Evolutionary conservation across 1,140 invertebrate genomes (phyloP), one percentile per base, ranked within the genome.

Genomic region (Neodiprion lecontei): DNA sequence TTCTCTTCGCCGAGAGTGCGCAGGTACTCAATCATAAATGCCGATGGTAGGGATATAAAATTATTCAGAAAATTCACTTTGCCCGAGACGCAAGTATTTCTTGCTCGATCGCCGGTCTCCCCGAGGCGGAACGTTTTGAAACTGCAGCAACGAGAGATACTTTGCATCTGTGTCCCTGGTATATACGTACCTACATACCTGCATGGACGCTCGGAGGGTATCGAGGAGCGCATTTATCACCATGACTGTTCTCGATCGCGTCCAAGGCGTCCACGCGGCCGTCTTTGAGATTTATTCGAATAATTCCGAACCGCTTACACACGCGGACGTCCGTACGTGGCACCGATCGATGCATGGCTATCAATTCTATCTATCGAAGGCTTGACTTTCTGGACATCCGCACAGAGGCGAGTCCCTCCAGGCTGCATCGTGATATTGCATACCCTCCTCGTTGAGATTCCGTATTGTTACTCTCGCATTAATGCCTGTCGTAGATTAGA

Each of bases 141-240:
- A 48, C n/a, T 48, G 69, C 40, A 70, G 49, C 40, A 70, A 70
- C 69, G 69, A 48, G 49, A 70, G 69, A 70, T 40, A 48, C 69
- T 70, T 48, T 40, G 14, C 40, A 28, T 14, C 40, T 48, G 69
- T 70, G 69, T 40, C 28, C 28, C 28, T 40, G 28, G 28, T 40
- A 40, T 40, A 40, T 40, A 40, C 2, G 28, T 40, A 40, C 2
- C 2, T 40, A 40, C 28, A 40, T 40, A 40, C 28, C 73, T 74
- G 28, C 50, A 74, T 68, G 69, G 28, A 40, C 28, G 28, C 28
- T 40, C 28, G 28, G 28, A 61, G 53, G 53, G 28, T 40, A 61
- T 17, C 11, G n/a, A 61, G 53, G 53, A 61, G 53, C 53, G 53
- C 53, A 61, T 61, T 61, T 61, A 61, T 61, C 53, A 61, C 53